Evolutionary conservation across 1,140 invertebrate genomes (phyloP), one percentile per base, ranked within the genome.

Genomic region (Pissodes strobi): DNA sequence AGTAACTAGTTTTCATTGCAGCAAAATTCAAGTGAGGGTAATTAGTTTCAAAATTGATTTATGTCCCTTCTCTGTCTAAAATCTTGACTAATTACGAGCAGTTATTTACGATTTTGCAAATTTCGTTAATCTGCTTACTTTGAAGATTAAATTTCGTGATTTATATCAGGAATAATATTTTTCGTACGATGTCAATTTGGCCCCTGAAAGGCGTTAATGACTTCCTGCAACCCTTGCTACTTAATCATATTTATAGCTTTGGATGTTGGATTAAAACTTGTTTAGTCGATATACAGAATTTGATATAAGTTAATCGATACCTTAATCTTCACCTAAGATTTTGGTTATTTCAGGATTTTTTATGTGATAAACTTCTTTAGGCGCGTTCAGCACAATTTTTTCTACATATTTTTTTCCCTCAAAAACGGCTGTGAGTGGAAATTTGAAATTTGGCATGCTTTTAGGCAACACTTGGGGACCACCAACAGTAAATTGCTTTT

Each of bases 31-130:
- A 55, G 52, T 55, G 30, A 19, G 52, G 39, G 55, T 57, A 57
- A 57, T 57, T 45, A 57, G 22, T 57, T 57, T 37, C 39, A 27
- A 57, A 57, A 57, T 57, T 57, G 55, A 57, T 57, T 57, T 57
- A 57, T 57, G 17, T 45, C 38, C 55, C 51, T 37, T 41, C 46
- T 61, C 45, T 51, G 27, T 51, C 37, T 51, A 39, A 61, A 61
- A 51, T 49, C 58, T 49, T 61, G 58, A 61, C 45, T 61, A 61
- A 61, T 61, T 61, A 61, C 58, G 6, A 49, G 58, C 46, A 39
- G 46, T 61, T 61, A 61, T 61, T 61, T 61, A 61, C 58, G 58
- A 61, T 61, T 61, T 61, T 49, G 58, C 58, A 51, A 61, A 61
- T 61, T 61, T 61, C 34, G 58, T 51, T 61, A 61, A 61, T 61